Conservation (phyloP, 2,797 vertebrate species). For the Aeoliscus strigatus region DNA sequence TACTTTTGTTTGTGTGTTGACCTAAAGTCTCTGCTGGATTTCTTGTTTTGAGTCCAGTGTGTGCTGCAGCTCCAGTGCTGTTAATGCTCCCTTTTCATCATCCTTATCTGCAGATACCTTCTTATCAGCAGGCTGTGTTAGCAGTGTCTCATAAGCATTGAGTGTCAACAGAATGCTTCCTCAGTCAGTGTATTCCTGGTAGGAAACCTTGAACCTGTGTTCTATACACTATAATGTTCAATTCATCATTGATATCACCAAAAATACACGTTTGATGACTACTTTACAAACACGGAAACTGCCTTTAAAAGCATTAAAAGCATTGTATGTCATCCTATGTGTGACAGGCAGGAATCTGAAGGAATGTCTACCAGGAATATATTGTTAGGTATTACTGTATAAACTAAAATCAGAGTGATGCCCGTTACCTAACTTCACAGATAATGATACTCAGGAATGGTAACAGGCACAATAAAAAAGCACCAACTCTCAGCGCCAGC, state of each 20-base stretch:
- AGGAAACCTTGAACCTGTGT: constrained; percentile 35
- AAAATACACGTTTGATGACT: too few relatives aligned
- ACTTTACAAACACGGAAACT: too few relatives aligned
- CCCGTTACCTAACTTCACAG: constrained; percentile 33
- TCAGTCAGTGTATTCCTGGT: constrained; percentile 48
- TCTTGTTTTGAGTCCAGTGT: constrained; percentile 56
- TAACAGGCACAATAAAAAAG: constrained; percentile 44
- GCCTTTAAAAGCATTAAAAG: too few relatives aligned
- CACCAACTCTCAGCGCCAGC: too few relatives aligned
- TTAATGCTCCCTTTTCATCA: constrained; percentile 60
- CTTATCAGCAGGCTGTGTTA: constrained; percentile 63
- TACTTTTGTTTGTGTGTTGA: constrained; percentile 42
- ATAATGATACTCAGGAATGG: constrained; percentile 44
- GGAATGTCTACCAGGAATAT: constrained; percentile 21
- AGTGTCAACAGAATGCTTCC: constrained; percentile 54
- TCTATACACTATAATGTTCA: too few relatives aligned
- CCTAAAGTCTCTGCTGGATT: constrained; percentile 27
- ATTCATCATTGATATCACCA: constrained; percentile 12
- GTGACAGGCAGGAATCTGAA: constrained; percentile 12
- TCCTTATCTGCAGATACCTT: constrained; percentile 57
- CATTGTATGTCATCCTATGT: too few relatives aligned
- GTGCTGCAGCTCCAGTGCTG: constrained; percentile 46
- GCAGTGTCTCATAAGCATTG: constrained; percentile 61
- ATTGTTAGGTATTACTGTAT: constrained; percentile 5
- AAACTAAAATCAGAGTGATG: constrained; percentile 29